Evolutionary conservation across 1,140 invertebrate genomes (phyloP).

Genomic region (Caenorhabditis brenneri): DNA sequence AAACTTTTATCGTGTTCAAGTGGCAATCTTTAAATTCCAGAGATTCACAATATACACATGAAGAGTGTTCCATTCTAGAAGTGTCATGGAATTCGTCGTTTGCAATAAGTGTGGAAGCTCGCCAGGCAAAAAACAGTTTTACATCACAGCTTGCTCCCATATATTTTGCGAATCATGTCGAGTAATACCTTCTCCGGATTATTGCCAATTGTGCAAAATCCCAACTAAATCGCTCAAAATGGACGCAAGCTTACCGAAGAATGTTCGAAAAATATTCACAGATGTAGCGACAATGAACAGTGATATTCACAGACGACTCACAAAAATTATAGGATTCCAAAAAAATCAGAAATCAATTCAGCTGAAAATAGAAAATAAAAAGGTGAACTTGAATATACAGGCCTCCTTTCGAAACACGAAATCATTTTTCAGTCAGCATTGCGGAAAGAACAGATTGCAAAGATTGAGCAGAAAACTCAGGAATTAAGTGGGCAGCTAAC

Average conservation of each 20-base stretch:
- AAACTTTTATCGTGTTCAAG: too few relatives aligned
- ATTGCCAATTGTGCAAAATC: slow-evolving; percentile 19
- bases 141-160: background rate
- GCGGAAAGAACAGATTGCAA: background rate
- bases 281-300: background rate
- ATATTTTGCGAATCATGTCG: slow-evolving; percentile 14
- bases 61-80: too few relatives aligned
- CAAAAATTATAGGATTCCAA: background rate
- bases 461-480: background rate
- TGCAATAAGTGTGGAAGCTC: background rate
- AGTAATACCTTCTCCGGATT: background rate
- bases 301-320: background rate
- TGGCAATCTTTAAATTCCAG: too few relatives aligned
- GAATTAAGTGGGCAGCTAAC: background rate
- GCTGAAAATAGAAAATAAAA: slow-evolving; percentile 3
- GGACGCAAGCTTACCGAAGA: slow-evolving; percentile 1
- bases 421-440: background rate
- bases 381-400: background rate
- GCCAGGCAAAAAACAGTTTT: slow-evolving; percentile 7
- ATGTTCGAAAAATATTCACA: background rate
- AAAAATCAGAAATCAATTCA: slow-evolving; percentile 8
- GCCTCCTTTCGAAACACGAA: background rate
- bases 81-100: background rate
- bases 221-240: slow-evolving; percentile 1
- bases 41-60: too few relatives aligned